Conservation (phyloP, 2,797 vertebrate genomes). For the Heterohyrax brucei region DNA sequence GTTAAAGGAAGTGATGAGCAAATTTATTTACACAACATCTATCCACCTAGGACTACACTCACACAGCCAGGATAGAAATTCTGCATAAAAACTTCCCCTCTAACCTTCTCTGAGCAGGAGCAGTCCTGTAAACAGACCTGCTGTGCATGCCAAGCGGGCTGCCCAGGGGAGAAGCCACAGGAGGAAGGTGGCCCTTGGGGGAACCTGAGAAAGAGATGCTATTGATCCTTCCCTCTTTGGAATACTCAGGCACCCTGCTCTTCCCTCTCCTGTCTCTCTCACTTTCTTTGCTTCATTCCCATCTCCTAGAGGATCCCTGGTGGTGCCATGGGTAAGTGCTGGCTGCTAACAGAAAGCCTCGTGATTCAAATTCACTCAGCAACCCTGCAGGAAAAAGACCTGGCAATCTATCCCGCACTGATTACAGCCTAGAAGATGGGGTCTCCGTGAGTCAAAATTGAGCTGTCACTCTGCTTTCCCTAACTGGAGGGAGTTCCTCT, state of each 20-base stretch:
- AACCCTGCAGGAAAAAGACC: not conserved
- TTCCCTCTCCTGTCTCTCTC: no score
- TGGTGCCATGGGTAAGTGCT: not conserved
- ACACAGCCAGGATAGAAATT: conserved; percentile 55
- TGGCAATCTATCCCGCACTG: not conserved
- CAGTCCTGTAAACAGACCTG: conserved; percentile 36
- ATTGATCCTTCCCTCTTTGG: not conserved
- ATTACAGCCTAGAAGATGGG: not conserved
- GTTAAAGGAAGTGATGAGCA: conserved; percentile 65
- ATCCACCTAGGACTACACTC: conserved; percentile 41
- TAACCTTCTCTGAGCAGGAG: conserved; percentile 55
- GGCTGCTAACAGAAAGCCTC: not conserved
- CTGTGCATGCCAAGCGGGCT: conserved; percentile 58
- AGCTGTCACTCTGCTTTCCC: not conserved
- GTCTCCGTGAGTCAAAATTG: not conserved
- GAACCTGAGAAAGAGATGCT: not conserved
- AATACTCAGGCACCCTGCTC: not conserved
- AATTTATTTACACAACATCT: conserved; percentile 61
- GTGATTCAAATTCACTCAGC: not conserved
- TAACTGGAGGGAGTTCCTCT: not conserved
- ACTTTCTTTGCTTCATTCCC: not conserved
- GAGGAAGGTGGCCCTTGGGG: not conserved
- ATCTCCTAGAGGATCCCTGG: not conserved
- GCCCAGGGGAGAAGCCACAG: not conserved
- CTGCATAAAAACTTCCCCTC: conserved; percentile 54